A percentile compares a stretch with the other conserved stretches of the same genome.
Conservation (phyloP, 2,113 vertebrate genomes). For the Suncus etruscus region DNA sequence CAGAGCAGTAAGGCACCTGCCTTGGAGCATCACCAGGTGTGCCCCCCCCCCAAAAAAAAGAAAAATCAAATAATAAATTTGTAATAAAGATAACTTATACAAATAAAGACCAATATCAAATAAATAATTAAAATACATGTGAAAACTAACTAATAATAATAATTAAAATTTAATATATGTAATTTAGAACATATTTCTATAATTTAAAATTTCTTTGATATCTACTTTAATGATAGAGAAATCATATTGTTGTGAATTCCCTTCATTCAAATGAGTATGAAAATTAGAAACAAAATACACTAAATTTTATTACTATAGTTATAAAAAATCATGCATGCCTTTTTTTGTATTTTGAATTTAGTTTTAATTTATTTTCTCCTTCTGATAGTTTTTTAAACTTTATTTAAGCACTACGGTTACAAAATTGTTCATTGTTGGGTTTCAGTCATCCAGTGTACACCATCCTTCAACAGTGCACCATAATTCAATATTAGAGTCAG, state of each 20-base stretch:
- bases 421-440: too few species aligned
- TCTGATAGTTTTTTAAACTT: too few species aligned
- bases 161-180: background rate
- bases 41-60: too few species aligned
- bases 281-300: constrained; percentile 63
- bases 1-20: too few species aligned
- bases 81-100: background rate
- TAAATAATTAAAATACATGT: background rate
- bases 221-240: background rate
- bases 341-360: too few species aligned
- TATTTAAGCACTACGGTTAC: too few species aligned
- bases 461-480: too few species aligned
- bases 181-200: background rate
- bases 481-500: background rate
- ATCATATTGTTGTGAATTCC: constrained; percentile 14
- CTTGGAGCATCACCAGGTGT: too few species aligned
- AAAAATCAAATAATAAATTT: background rate
- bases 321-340: background rate
- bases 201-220: background rate
- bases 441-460: too few species aligned
- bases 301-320: constrained; percentile 59
- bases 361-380: too few species aligned
- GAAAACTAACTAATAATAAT: background rate
- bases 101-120: background rate
- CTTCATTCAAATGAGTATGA: constrained; percentile 49